Conservation (phyloP, 2,888 invertebrate genomes). For the Terebella lapidaria region DNA sequence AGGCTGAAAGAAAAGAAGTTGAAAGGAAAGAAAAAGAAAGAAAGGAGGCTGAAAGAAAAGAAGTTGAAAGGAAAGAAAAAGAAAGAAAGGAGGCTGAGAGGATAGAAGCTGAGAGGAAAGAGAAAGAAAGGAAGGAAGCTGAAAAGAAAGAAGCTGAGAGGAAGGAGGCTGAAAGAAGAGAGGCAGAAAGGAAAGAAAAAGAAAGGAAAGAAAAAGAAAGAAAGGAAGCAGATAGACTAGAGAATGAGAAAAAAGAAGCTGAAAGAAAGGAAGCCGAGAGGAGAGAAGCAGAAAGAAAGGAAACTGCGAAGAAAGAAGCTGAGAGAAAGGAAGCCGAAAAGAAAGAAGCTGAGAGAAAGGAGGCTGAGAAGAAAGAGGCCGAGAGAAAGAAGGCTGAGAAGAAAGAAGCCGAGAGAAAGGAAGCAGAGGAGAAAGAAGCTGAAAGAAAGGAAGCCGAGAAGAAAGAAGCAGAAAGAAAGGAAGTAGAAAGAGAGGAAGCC, state of each 20-base stretch:
- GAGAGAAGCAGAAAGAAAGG: neutral
- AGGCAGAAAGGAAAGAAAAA: neutral
- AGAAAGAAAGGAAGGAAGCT: slow-evolving; percentile 1
- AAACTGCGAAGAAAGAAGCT: neutral
- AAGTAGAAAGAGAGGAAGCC: neutral
- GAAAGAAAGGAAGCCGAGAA: neutral
- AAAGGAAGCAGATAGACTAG: neutral
- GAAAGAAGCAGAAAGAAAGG: neutral
- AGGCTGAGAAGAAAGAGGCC: neutral
- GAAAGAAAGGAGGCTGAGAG: neutral
- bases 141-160: neutral
- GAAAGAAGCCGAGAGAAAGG: neutral
- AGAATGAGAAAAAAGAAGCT: neutral
- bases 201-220: neutral
- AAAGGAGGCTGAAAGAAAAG: slow-evolving; percentile 11
- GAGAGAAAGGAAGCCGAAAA: neutral
- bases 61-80: slow-evolving; percentile 7
- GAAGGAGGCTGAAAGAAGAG: neutral
- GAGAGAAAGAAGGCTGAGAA: neutral
- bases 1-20: neutral
- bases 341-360: slow-evolving; percentile 2
- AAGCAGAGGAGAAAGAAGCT: neutral
- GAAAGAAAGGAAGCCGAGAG: neutral
- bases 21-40: neutral
- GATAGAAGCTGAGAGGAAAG: slow-evolving; percentile 6